These are phyloP conservation scores for Tethya wilhelma DNA, from an alignment of 37 sponge, comb jelly and placozoan genomes.

Conservation along the genomic window DNA sequence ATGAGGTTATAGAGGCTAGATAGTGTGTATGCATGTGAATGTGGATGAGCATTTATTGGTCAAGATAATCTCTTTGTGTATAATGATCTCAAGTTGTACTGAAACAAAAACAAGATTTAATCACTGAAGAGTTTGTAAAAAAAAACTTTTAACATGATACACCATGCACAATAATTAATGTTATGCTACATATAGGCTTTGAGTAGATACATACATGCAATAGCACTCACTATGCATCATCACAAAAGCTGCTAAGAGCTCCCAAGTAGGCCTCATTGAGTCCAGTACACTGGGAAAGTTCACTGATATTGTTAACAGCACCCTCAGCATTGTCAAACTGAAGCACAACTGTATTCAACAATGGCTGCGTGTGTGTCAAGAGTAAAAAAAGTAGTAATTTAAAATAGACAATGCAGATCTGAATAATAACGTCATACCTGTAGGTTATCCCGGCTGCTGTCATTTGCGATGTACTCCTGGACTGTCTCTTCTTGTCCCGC, in stretches of 20 bases:
- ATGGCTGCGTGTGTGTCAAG: slow-evolving; percentile 1
- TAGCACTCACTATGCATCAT: slow-evolving; percentile 37
- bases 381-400: background rate
- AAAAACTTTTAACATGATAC: background rate
- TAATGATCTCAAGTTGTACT: background rate
- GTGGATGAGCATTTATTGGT: too few relatives aligned
- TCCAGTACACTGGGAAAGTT: background rate
- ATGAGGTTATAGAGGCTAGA: slow-evolving; percentile 35
- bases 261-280: slow-evolving; percentile 21
- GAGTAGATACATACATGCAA: too few relatives aligned
- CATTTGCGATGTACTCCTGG: background rate
- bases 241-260: slow-evolving; percentile 11
- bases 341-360: background rate
- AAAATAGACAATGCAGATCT: background rate
- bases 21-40: background rate
- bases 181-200: too few relatives aligned
- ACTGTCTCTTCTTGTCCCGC: background rate
- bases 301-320: slow-evolving; percentile 7
- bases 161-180: too few relatives aligned
- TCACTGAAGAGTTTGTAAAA: background rate
- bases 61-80: background rate
- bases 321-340: background rate
- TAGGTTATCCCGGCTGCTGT: background rate
- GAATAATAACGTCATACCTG: background rate
- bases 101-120: background rate